A percentile compares a stretch with the other conserved stretches of the same genome.
phyloP scores from a whole-genome alignment of 2,113 vertebrate genomes.

The Uropsilus gracilis region DNA sequence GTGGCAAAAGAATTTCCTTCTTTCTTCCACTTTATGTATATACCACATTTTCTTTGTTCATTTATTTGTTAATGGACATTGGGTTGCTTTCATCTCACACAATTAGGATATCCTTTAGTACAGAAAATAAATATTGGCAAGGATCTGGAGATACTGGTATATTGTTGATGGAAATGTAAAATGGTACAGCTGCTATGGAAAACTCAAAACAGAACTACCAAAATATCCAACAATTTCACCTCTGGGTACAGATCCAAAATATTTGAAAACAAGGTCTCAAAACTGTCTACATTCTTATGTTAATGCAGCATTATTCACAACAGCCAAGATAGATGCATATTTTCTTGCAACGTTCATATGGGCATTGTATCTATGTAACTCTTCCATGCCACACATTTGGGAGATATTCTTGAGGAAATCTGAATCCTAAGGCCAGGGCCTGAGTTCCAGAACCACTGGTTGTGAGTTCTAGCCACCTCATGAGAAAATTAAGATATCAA shows the following conservation, averaged over 20 bases:
- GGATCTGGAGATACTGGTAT: not conserved
- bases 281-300: not conserved
- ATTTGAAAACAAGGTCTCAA: not conserved
- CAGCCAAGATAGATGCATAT: not conserved
- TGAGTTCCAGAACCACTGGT: not conserved
- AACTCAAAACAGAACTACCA: not conserved
- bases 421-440: not conserved
- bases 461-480: not conserved
- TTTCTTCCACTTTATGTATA: not conserved
- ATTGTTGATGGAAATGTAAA: not conserved
- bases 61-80: not conserved
- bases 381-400: not conserved
- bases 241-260: not conserved
- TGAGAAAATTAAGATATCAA: not conserved
- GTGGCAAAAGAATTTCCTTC: not conserved
- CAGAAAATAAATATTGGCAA: not conserved
- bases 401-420: not conserved
- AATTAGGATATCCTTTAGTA: not conserved
- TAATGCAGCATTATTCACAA: not conserved
- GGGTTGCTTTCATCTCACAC: not conserved
- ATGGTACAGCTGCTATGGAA: not conserved
- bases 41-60: not conserved
- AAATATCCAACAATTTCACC: not conserved
- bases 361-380: rapidly evolving
- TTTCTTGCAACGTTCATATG: not conserved